Evolutionary conservation across 1,140 invertebrate species (phyloP).

Genomic region (Drosophila sucinea): DNA sequence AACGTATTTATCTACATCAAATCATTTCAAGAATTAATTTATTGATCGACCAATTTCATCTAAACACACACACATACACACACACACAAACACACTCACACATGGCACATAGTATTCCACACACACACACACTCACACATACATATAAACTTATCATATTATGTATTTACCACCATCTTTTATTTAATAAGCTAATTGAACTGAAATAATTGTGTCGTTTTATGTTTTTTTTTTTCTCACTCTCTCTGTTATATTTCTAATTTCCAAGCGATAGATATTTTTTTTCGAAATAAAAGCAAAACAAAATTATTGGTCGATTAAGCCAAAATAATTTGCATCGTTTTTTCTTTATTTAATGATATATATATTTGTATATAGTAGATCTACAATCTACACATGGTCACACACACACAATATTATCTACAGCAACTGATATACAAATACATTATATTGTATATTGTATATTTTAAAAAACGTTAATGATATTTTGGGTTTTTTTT

Average conservation of each 20-base stretch:
- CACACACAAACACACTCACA: neutral
- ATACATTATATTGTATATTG: slow-evolving; percentile 22
- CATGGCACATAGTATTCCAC: slow-evolving; percentile 24
- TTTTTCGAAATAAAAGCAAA: slow-evolving; percentile 47
- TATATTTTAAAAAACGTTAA: slow-evolving; percentile 46
- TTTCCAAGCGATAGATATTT: slow-evolving; percentile 34
- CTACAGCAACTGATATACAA: slow-evolving; percentile 61
- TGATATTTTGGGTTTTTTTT: slow-evolving; percentile 4
- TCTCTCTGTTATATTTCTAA: slow-evolving; percentile 9
- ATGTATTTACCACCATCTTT: slow-evolving; percentile 43
- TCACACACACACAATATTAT: slow-evolving; percentile 34
- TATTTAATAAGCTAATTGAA: slow-evolving; percentile 71
- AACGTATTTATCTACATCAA: slow-evolving; percentile 52
- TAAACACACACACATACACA: slow-evolving; percentile 12
- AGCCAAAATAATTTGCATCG: neutral
- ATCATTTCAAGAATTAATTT: slow-evolving; percentile 69
- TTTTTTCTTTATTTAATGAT: slow-evolving; percentile 34
- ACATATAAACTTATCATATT: slow-evolving; percentile 26
- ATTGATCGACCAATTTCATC: slow-evolving; percentile 58
- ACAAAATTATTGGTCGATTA: neutral
- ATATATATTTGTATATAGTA: slow-evolving; percentile 46
- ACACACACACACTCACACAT: neutral
- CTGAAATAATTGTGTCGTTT: slow-evolving; percentile 61
- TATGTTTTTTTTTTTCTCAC: slow-evolving; percentile 29
- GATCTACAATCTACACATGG: slow-evolving; percentile 56